Percentiles rank a stretch among this genome's conserved stretches.
Conservation (phyloP, 2,797 vertebrate species). For the Lycodopsis pacificus region DNA sequence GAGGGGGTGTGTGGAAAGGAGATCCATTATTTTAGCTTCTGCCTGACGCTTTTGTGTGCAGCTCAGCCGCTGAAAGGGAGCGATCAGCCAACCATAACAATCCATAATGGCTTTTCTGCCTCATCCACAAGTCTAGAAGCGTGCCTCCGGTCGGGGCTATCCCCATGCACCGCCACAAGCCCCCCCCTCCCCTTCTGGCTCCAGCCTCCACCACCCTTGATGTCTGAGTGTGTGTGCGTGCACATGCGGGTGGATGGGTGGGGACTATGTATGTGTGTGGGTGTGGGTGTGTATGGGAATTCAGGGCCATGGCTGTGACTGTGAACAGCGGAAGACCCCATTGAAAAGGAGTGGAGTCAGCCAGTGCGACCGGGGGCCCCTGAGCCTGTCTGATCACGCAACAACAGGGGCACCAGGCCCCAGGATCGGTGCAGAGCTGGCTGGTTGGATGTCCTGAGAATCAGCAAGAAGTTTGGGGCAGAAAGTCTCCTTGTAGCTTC, state of each 20-base stretch:
- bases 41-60: slow-evolving; percentile 83
- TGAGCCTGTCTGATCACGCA: slow-evolving; percentile 77
- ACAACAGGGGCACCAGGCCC: slow-evolving; percentile 51
- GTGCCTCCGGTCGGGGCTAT: slow-evolving; percentile 81
- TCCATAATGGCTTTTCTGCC: slow-evolving; percentile 86
- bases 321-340: slow-evolving; percentile 78
- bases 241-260: slow-evolving; percentile 28
- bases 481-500: slow-evolving; percentile 10
- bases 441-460: slow-evolving; percentile 16
- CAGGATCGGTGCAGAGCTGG: slow-evolving; percentile 24
- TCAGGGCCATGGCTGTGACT: slow-evolving; percentile 71
- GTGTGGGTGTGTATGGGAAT: slow-evolving; percentile 46
- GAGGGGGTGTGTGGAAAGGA: slow-evolving; percentile 64
- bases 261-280: slow-evolving; percentile 19
- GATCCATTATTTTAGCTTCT: slow-evolving; percentile 85
- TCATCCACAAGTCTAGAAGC: slow-evolving; percentile 87
- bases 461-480: slow-evolving; percentile 10
- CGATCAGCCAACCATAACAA: slow-evolving; percentile 86
- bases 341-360: slow-evolving; percentile 79
- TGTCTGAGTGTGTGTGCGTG: slow-evolving; percentile 48
- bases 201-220: slow-evolving; percentile 47
- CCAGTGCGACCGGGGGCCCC: slow-evolving; percentile 69
- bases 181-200: slow-evolving; percentile 1
- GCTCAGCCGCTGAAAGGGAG: slow-evolving; percentile 83
- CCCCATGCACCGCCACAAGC: slow-evolving; percentile 46